Conservation (phyloP, 2,888 invertebrate species). For the Gari tellinella region DNA sequence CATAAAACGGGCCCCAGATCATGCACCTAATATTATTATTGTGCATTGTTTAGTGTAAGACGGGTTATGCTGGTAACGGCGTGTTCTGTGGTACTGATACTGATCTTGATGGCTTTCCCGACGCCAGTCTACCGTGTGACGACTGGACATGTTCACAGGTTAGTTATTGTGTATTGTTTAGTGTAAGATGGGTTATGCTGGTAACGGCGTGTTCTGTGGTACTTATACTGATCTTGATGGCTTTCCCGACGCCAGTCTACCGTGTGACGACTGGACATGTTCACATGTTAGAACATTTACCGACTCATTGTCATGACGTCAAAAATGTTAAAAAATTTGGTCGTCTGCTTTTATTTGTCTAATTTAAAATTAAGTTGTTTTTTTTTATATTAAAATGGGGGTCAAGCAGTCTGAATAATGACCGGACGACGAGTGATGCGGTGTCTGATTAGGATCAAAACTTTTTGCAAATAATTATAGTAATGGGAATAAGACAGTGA, state of each 20-base stretch:
- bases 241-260: conserved; percentile 54
- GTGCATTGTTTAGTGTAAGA: conserved; percentile 68
- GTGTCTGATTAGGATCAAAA: too few species aligned
- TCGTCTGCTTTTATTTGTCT: too few species aligned
- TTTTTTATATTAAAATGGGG: too few species aligned
- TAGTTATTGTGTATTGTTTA: conserved; percentile 40
- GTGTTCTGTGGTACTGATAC: conserved; percentile 69
- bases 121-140: conserved; percentile 57
- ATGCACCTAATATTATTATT: neutral
- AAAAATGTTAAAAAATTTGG: too few species aligned
- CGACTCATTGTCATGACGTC: too few species aligned
- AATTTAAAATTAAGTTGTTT: too few species aligned
- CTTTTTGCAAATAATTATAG: too few species aligned
- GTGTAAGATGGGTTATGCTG: conserved; percentile 75
- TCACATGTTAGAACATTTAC: too few species aligned
- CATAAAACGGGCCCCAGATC: too few species aligned
- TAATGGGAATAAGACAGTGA: too few species aligned
- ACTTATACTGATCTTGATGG: conserved; percentile 73
- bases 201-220: conserved; percentile 72
- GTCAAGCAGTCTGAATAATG: too few species aligned
- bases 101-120: conserved; percentile 72
- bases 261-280: conserved; percentile 62
- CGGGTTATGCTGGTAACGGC: conserved; percentile 76
- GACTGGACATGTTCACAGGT: conserved; percentile 49
- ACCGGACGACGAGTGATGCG: too few species aligned